Evolutionary conservation across 2,113 vertebrate species (phyloP).

Genomic region (Myotis davidii): DNA sequence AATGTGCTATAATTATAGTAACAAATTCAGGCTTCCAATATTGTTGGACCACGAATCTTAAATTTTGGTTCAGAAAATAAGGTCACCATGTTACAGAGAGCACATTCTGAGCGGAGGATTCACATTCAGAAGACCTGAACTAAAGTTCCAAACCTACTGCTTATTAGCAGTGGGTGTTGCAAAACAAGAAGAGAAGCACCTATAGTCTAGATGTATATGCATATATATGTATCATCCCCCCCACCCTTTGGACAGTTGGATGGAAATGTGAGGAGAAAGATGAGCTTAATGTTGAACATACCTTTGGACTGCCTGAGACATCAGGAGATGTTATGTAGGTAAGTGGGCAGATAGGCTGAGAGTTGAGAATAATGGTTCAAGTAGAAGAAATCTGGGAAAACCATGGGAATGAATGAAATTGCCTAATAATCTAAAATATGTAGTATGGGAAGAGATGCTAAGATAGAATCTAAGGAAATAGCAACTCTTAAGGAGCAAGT

Average conservation of each 20-base stretch:
- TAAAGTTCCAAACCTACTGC: neutral
- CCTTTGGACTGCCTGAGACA: neutral
- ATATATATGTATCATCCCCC: neutral
- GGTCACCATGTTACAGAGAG: neutral
- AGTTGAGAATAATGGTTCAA: neutral
- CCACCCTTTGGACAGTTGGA: neutral
- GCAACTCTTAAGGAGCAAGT: neutral
- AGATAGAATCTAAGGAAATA: constrained; percentile 21
- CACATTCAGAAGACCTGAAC: neutral
- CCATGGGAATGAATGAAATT: neutral
- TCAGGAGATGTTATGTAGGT: neutral
- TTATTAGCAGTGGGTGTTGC: neutral
- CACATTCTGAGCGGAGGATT: neutral
- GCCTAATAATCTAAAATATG: neutral
- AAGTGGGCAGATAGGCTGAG: neutral
- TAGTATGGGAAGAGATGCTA: neutral
- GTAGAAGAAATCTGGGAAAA: neutral
- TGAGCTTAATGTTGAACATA: neutral
- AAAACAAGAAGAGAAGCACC: neutral
- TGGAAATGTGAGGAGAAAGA: neutral
- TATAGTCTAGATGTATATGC: neutral
- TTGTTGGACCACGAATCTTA: neutral
- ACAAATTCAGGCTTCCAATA: constrained; percentile 33
- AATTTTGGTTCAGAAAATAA: constrained; percentile 9
- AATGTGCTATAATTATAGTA: neutral